phyloP scores from a whole-genome alignment of 2,113 vertebrate species.

The Lycocorax pyrrhopterus region DNA sequence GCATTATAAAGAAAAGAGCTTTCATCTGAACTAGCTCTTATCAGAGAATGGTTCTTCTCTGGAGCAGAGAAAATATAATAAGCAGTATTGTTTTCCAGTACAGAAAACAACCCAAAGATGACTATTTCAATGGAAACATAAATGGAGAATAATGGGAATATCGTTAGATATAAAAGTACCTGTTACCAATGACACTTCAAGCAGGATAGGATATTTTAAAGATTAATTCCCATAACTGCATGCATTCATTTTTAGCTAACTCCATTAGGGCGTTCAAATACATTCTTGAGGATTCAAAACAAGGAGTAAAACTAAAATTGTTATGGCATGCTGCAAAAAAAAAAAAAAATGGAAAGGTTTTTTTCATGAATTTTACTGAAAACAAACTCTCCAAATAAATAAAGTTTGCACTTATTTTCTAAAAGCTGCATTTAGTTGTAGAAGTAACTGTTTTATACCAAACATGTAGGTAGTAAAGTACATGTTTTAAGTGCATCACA shows the following conservation, averaged over 20 bases:
- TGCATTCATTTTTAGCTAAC: not conserved
- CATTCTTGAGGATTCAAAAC: not conserved
- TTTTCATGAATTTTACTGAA: not conserved
- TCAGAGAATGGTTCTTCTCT: not conserved
- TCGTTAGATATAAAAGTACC: not conserved
- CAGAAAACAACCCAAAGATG: not conserved
- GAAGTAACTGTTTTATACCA: not conserved
- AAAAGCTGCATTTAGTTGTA: not conserved
- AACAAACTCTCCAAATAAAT: not conserved
- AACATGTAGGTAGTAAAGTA: not conserved
- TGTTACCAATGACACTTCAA: not conserved
- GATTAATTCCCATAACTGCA: not conserved
- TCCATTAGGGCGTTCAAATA: not conserved
- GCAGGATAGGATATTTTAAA: not conserved
- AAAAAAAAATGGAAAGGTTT: not conserved
- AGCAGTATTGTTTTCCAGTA: not conserved
- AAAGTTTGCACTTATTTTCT: not conserved
- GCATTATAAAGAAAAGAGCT: not conserved
- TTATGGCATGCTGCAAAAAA: not conserved
- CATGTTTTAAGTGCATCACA: not conserved
- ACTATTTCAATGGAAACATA: not conserved
- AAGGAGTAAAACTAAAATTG: not conserved
- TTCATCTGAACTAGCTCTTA: not conserved
- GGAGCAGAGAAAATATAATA: not conserved
- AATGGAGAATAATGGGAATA: not conserved